phyloP scores from a whole-genome alignment of 2,888 invertebrate species.

The Stenurella melanura region DNA sequence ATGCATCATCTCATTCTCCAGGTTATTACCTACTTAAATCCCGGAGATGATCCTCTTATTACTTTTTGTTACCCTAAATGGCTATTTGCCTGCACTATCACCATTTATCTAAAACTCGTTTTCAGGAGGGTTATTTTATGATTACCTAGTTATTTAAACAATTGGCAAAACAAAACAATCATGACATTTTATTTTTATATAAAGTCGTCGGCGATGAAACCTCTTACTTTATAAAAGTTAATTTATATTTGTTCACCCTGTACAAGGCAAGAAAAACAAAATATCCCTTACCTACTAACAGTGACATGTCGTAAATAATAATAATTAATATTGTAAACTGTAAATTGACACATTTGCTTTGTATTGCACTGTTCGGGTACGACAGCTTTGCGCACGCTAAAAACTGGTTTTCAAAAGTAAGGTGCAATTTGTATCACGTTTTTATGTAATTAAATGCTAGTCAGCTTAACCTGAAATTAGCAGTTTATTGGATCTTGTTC shows the following conservation, averaged over 20 bases:
- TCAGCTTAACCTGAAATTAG: slow-evolving; percentile 16
- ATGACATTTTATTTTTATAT: no score
- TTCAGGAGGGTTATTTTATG: no score
- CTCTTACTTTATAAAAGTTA: no score
- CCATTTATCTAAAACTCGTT: no score
- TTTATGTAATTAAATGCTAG: slow-evolving; percentile 25
- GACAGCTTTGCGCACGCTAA: slow-evolving; percentile 17
- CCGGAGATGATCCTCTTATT: no score
- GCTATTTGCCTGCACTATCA: no score
- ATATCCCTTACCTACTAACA: background rate
- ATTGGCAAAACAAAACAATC: no score
- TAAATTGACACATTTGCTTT: slow-evolving; percentile 38
- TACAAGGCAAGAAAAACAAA: background rate
- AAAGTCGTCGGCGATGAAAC: no score
- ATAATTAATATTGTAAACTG: slow-evolving; percentile 31
- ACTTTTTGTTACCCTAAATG: no score
- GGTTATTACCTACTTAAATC: no score
- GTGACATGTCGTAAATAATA: slow-evolving; percentile 22
- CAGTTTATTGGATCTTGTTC: background rate
- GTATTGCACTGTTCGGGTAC: slow-evolving; percentile 9
- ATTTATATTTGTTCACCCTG: background rate
- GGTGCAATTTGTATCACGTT: slow-evolving; percentile 44
- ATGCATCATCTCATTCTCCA: no score
- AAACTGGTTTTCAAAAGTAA: slow-evolving; percentile 42
- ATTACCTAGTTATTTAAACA: no score